Percentiles rank a stretch among this genome's conserved stretches.
phyloP scores from a whole-genome alignment of 2,797 vertebrate species.

The Lutjanus campechanus region DNA sequence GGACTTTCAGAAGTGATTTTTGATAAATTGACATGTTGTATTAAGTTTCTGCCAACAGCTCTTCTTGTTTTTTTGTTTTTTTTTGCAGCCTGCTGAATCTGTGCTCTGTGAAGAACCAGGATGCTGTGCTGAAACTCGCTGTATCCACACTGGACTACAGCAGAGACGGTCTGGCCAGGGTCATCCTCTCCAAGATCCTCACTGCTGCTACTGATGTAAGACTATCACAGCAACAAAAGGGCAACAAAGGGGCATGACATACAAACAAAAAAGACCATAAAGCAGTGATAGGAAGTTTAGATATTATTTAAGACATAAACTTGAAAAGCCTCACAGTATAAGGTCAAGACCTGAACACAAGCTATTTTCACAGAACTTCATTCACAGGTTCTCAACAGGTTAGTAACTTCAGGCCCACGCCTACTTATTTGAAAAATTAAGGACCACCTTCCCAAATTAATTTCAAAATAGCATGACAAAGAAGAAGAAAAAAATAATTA shows the following conservation, averaged over 20 bases:
- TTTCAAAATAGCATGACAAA: no score
- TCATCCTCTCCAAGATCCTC: slow-evolving; percentile 98
- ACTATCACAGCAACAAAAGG: slow-evolving; percentile 20
- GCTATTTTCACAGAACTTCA: no score
- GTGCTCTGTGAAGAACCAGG: slow-evolving; percentile 98
- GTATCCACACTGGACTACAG: slow-evolving; percentile 98
- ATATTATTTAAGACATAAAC: no score
- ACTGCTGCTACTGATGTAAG: slow-evolving; percentile 97
- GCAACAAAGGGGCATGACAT: neutral
- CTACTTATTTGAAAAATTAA: no score
- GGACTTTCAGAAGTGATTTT: neutral
- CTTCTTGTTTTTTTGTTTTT: slow-evolving; percentile 3
- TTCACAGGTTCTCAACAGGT: no score
- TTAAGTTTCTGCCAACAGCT: neutral
- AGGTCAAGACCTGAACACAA: no score
- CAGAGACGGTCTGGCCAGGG: slow-evolving; percentile 96
- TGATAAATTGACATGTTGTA: neutral
- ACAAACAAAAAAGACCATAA: neutral
- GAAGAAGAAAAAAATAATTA: no score
- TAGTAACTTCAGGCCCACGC: no score
- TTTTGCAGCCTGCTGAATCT: slow-evolving; percentile 94
- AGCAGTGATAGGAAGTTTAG: neutral
- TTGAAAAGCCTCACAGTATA: no score
- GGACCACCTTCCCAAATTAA: no score
- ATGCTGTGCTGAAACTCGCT: slow-evolving; percentile 95